These are phyloP conservation scores for Pachyrhynchus sulphureomaculatus DNA, from an alignment of 1,140 invertebrate genomes.

Conservation along the genomic window DNA sequence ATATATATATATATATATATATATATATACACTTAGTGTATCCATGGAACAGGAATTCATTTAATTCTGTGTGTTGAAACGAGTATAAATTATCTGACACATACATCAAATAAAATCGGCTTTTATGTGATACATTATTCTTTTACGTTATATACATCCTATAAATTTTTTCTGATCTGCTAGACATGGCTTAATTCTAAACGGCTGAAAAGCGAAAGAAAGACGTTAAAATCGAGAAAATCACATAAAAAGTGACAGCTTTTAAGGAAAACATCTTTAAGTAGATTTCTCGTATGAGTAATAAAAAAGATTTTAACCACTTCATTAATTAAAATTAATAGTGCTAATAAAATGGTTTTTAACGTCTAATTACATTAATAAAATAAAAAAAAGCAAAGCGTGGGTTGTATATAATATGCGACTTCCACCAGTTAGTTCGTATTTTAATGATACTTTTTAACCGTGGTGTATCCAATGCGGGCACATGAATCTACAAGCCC, in stretches of 20 bases:
- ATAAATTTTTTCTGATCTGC: conserved; percentile 18
- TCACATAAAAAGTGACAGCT: neutral
- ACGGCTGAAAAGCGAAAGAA: conserved; percentile 8
- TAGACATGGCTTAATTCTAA: conserved; percentile 9
- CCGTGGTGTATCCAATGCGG: too few species aligned
- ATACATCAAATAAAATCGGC: conserved; percentile 13
- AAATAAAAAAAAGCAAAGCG: too few species aligned
- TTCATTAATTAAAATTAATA: too few species aligned
- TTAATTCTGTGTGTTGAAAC: neutral
- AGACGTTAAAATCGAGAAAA: neutral
- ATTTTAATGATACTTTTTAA: too few species aligned
- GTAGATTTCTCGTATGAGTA: too few species aligned
- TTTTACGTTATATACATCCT: conserved; percentile 15
- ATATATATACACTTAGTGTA: neutral
- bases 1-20: too few species aligned
- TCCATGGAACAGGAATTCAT: neutral
- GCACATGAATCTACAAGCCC: too few species aligned
- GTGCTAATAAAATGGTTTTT: too few species aligned
- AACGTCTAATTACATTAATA: too few species aligned
- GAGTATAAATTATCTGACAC: conserved; percentile 7
- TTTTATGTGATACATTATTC: conserved; percentile 12
- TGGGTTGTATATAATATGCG: too few species aligned
- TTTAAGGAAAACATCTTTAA: neutral
- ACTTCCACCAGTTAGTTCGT: too few species aligned
- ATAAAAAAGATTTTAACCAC: too few species aligned